phyloP scores from a whole-genome alignment of 2,113 vertebrate species.

The Pygoscelis antarcticus region DNA sequence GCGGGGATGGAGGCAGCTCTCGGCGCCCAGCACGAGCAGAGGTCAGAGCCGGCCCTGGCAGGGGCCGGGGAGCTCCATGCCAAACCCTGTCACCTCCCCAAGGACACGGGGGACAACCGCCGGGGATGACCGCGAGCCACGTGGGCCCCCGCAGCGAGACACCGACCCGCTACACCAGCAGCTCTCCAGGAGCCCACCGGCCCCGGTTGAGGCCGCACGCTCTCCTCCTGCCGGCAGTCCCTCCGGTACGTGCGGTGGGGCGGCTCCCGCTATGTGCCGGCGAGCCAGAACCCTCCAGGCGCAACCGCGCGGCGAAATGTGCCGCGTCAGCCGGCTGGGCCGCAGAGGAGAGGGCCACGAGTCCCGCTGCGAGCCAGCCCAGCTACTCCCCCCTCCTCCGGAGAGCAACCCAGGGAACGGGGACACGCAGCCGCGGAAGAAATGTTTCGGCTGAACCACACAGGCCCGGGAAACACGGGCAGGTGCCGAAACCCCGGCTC shows the following conservation, averaged over 20 bases:
- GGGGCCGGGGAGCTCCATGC: background rate
- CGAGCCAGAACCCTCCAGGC: too few species aligned
- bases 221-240: background rate
- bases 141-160: fast-evolving
- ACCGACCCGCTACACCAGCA: too few species aligned
- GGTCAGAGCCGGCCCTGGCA: background rate
- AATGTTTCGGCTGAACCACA: background rate
- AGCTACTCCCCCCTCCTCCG: background rate
- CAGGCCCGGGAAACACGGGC: background rate
- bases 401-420: background rate
- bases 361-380: background rate
- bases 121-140: background rate
- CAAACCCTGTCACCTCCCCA: background rate
- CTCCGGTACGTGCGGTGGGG: too few species aligned
- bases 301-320: background rate
- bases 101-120: background rate
- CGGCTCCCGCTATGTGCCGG: background rate
- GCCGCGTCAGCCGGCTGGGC: background rate
- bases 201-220: too few species aligned
- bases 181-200: background rate
- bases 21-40: background rate
- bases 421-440: background rate
- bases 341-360: background rate
- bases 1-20: background rate
- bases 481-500: background rate